A percentile compares a stretch with the other conserved stretches of the same genome.
Conservation (phyloP, 2,113 vertebrate species). For the Monarcha castaneiventris region DNA sequence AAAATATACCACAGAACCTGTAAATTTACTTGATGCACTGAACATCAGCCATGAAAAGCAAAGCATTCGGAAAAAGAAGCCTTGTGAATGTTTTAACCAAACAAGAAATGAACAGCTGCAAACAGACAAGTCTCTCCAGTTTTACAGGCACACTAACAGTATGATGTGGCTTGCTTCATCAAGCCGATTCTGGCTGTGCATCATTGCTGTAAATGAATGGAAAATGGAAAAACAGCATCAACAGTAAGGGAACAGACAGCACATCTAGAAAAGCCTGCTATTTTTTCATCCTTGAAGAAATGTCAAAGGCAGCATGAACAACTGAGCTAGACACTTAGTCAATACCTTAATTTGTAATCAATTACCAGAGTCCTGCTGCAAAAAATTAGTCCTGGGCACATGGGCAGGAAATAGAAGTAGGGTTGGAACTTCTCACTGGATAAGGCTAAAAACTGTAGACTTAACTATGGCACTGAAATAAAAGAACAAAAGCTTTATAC, state of each 20-base stretch:
- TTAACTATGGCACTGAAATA: not conserved
- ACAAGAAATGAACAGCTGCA: not conserved
- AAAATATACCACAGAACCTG: not conserved
- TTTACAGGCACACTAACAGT: not conserved
- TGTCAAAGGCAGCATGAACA: not conserved
- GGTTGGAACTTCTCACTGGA: not conserved
- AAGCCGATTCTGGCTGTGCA: not conserved
- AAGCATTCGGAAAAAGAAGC: not conserved
- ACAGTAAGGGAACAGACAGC: not conserved
- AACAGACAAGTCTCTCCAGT: not conserved
- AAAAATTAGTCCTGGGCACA: not conserved
- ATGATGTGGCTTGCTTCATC: not conserved
- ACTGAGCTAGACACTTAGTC: not conserved
- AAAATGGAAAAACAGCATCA: not conserved
- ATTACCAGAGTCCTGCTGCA: not conserved
- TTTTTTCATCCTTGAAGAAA: not conserved
- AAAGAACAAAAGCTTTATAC: constrained; percentile 12
- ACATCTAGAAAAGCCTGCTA: not conserved
- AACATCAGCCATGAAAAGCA: not conserved
- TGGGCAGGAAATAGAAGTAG: not conserved
- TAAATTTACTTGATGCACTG: not conserved
- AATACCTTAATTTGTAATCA: not conserved
- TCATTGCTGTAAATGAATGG: not conserved
- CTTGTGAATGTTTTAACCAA: not conserved
- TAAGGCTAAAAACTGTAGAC: not conserved